A percentile compares a stretch with the other conserved stretches of the same genome.
These are phyloP conservation scores for Microplitis deprimator DNA, from an alignment of 2,888 invertebrate species.

Conservation along the genomic window DNA sequence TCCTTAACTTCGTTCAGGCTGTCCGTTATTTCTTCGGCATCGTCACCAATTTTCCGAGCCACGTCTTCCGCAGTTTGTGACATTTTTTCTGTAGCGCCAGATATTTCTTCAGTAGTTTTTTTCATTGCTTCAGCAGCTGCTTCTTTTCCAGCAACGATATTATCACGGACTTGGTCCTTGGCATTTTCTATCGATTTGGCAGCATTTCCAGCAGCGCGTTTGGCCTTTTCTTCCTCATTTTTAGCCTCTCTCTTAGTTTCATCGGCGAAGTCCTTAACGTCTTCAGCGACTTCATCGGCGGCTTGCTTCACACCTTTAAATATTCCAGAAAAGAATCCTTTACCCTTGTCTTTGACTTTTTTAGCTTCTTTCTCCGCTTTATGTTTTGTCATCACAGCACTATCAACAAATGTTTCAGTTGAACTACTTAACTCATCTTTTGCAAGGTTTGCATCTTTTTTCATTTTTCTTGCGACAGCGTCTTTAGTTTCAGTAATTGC, in stretches of 20 bases:
- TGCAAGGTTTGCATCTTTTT: no score
- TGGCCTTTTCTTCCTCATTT: slow-evolving; percentile 41
- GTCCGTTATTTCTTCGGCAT: slow-evolving; percentile 58
- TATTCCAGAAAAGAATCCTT: slow-evolving; percentile 51
- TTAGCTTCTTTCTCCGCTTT: slow-evolving; percentile 44
- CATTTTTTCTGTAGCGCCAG: slow-evolving; percentile 49
- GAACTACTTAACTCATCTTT: background rate
- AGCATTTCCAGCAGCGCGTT: slow-evolving; percentile 52
- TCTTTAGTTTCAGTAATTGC: slow-evolving; percentile 40
- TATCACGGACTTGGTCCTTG: background rate
- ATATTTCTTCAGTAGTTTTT: slow-evolving; percentile 57
- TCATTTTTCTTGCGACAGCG: slow-evolving; percentile 71
- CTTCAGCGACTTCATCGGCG: slow-evolving; percentile 46
- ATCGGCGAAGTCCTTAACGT: slow-evolving; percentile 42
- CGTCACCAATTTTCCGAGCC: slow-evolving; percentile 63
- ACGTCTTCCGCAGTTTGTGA: slow-evolving; percentile 54
- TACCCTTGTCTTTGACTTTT: slow-evolving; percentile 45
- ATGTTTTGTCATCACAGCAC: slow-evolving; percentile 36
- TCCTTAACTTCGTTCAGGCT: background rate
- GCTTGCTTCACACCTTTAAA: slow-evolving; percentile 49
- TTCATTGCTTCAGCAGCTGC: slow-evolving; percentile 46
- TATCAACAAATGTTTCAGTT: no score
- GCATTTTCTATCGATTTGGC: slow-evolving; percentile 32
- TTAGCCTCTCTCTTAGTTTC: slow-evolving; percentile 42
- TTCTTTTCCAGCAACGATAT: background rate